Evolutionary conservation across 2,797 vertebrate genomes (phyloP), one percentile per base, ranked within the genome.

Genomic region (Gymnothorax reevesii): DNA sequence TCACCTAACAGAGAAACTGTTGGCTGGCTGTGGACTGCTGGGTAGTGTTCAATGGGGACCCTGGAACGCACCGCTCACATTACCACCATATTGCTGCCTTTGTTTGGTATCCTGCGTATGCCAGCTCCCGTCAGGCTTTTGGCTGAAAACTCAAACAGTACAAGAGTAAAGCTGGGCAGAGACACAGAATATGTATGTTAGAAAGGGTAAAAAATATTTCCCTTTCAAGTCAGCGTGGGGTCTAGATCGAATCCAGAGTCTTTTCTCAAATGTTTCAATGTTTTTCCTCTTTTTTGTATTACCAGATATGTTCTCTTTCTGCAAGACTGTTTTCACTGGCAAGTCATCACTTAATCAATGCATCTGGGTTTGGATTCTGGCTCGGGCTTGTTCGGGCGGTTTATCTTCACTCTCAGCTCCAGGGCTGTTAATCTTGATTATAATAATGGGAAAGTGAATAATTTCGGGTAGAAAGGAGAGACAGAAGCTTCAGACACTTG

Each of bases 381-480:
- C 89, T 90, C 83, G 64, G 88, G 86, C 66, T 80, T 86, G 83
- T 84, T 88, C 86, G 87, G 88, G 87, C 84, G 64, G 84, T 88
- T 87, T 90, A 88, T 54, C 20, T 54, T 80, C 13, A 20, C 52
- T 42, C 33, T 77, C 33, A 15, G 33, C 20, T 80, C 77, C 49
- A 54, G 7, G 52, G 49, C 77, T 55, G 49, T 80, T 80, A 80
- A 54, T 54, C 49, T 80, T 49, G 33, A 77, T 77, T 77, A 77
- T 80, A 80, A 54, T 80, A 80, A 80, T n/a, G 52, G 77, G 25
- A 80, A 80, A 54, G 77, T 55, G 77, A 80, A 55, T 80, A 20
- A 80, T 80, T 80, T 80, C 54, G 55, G 52, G 77, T 8, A 12
- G 52, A 80, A 80, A 80, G 77, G 73, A 77, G 33, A 77, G 73